These are phyloP conservation scores for Brachionichthys hirsutus DNA, from an alignment of 2,113 vertebrate genomes.

Conservation along the genomic window DNA sequence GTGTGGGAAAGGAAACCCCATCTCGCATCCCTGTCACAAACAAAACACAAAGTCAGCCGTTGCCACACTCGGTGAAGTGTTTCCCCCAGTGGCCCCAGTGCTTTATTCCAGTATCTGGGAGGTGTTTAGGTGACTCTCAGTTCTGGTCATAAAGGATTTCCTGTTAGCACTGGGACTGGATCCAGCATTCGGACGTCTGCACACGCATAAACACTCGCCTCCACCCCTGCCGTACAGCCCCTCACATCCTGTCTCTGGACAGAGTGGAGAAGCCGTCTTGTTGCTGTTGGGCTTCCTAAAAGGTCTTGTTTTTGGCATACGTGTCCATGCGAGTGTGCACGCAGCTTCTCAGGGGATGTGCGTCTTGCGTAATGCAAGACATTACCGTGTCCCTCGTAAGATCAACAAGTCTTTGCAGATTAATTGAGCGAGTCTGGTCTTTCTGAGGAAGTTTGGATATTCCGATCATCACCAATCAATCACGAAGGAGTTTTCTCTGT, in stretches of 20 bases:
- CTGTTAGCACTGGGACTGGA: conserved; percentile 56
- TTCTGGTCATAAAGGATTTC: conserved; percentile 65
- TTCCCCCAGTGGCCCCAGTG: conserved; percentile 23
- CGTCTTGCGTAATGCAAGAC: conserved; percentile 19
- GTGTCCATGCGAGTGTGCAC: neutral
- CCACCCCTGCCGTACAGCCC: conserved; percentile 4
- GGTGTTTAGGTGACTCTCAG: conserved; percentile 56
- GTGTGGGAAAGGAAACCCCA: conserved; percentile 30
- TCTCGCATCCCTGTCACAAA: conserved; percentile 38
- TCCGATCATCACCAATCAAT: conserved; percentile 33
- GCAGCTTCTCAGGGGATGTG: conserved; percentile 10
- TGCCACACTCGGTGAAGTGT: conserved; percentile 30
- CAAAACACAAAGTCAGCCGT: conserved; percentile 17
- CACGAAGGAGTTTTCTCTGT: conserved; percentile 3
- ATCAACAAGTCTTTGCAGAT: conserved; percentile 24
- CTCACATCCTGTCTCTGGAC: conserved; percentile 38
- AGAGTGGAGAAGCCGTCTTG: conserved; percentile 26
- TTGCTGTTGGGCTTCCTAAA: conserved; percentile 25
- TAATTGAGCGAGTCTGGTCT: conserved; percentile 15
- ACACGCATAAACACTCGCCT: conserved; percentile 10
- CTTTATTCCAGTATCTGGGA: conserved; percentile 46
- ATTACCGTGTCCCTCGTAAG: conserved; percentile 2
- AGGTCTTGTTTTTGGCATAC: conserved; percentile 28
- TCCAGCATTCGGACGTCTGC: conserved; percentile 51
- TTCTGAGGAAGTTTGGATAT: conserved; percentile 51